Base-by-base conservation (phyloP, 2,113 vertebrate species). In the Aspiorhynchus laticeps region DNA sequence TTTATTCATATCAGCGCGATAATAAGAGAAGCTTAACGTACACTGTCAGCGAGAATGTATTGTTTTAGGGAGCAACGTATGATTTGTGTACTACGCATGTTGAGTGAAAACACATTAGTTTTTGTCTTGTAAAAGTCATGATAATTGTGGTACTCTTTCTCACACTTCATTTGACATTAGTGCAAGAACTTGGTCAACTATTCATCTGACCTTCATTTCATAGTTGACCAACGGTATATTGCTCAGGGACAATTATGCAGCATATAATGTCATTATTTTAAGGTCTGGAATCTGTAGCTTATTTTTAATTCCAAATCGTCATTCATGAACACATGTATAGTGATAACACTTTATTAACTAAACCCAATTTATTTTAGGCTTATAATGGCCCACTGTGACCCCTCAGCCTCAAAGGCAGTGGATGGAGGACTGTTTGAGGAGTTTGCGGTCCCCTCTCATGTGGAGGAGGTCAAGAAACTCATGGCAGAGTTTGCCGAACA, bases 401-500 rank as follows among this genome's bases (percentile, higher is more conserved):
- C 88, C 33, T 91, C 90, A 1, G 91, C 90, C 3, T 76, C 87
- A 59, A 67, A 69, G 46, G 53, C 83, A 26, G 92, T 92, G 2
- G 93, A 95, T 28, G 93, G 91, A 24, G 93, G 91, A 83, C 87
- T 96, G 53, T 89, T 90, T 0, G 69, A 93, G 85, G 92, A 96
- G 83, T 96, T 96, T 76, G 94, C 95, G 0, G 92, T 93, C 77
- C 95, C 90, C 36, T 93, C 89, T 21, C 94, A 91, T 9, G 92
- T 93, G 0, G 95, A 94, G 59, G 93, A 90, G 43, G 92, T 95
- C 51, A 90, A 87, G 91, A 93, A 92, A 80, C 92, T 91, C 56
- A 97, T 97, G 96, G 87, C 92, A 36, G 86, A 90, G 10, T 97
- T 98, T 67, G 96, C 96, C 0, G 88, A 43, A 59, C 63, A 71